These are phyloP conservation scores for Drosophila robusta DNA, from an alignment of 2,888 invertebrate species.

Conservation along the genomic window DNA sequence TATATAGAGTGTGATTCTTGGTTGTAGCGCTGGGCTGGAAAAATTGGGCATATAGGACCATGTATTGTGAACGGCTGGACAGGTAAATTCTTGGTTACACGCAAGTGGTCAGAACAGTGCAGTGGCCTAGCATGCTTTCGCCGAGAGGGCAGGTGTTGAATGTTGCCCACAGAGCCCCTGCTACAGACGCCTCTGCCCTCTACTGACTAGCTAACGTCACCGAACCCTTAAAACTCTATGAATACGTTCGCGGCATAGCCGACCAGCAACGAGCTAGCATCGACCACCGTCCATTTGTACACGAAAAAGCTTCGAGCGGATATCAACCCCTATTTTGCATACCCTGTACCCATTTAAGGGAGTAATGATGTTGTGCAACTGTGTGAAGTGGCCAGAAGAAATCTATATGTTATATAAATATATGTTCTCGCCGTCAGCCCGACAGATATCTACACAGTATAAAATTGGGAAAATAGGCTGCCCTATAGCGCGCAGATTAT, in stretches of 20 bases:
- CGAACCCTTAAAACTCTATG: slow-evolving; percentile 4
- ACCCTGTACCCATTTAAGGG: neutral
- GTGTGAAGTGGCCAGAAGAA: neutral
- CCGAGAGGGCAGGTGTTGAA: neutral
- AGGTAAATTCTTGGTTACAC: slow-evolving; percentile 10
- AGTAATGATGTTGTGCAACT: neutral
- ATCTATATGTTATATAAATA: too few relatives aligned
- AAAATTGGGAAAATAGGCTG: too few relatives aligned
- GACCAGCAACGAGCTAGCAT: slow-evolving; percentile 36
- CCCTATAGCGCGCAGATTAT: too few relatives aligned
- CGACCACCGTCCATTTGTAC: slow-evolving; percentile 44
- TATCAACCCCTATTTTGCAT: slow-evolving; percentile 47
- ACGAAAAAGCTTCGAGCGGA: slow-evolving; percentile 7
- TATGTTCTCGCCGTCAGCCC: too few relatives aligned
- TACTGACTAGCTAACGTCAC: neutral
- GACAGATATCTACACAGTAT: too few relatives aligned
- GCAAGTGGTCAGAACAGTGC: slow-evolving; percentile 26
- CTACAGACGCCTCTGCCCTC: slow-evolving; percentile 23
- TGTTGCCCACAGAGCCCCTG: slow-evolving; percentile 3
- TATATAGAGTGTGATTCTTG: slow-evolving; percentile 14
- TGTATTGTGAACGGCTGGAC: neutral
- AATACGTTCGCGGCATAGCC: slow-evolving; percentile 11
- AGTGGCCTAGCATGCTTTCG: slow-evolving; percentile 19
- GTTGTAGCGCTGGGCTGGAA: slow-evolving; percentile 3
- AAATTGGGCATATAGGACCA: slow-evolving; percentile 19